These are phyloP conservation scores for Cryptocheilus praepositus DNA, from an alignment of 2,888 invertebrate genomes.

Conservation along the genomic window DNA sequence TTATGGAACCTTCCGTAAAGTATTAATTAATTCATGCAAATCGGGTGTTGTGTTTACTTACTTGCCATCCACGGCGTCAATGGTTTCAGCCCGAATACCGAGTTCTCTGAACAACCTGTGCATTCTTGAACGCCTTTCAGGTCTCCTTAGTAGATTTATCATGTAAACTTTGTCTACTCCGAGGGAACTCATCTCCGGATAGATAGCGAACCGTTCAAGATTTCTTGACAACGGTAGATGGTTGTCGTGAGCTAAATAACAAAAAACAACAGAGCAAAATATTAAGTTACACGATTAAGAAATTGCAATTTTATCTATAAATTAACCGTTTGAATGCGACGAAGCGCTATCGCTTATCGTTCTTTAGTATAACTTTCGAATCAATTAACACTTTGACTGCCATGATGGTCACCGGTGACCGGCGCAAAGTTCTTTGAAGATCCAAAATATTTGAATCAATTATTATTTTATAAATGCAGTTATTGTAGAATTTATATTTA, in stretches of 20 bases:
- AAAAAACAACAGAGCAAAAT: no score
- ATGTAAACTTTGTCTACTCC: conserved; percentile 89
- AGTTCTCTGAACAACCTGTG: conserved; percentile 85
- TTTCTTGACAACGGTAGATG: conserved; percentile 65
- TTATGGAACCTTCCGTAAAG: no score
- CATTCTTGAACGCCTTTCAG: conserved; percentile 89
- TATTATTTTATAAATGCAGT: no score
- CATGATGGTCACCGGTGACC: no score
- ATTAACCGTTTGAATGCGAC: no score
- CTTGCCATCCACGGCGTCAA: conserved; percentile 95
- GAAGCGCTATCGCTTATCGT: no score
- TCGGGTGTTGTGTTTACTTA: no score
- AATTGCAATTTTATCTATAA: conserved; percentile 4
- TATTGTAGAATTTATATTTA: no score
- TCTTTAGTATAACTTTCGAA: no score
- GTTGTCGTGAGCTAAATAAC: conserved; percentile 29
- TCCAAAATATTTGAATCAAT: no score
- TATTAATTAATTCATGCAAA: background rate
- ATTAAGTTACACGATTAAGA: background rate
- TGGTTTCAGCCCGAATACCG: conserved; percentile 84
- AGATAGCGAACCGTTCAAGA: conserved; percentile 65
- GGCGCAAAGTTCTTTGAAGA: no score
- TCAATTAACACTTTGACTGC: no score
- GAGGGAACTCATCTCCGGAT: conserved; percentile 79
- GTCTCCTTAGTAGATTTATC: conserved; percentile 92